Evolutionary conservation across 2,888 invertebrate species (phyloP), one percentile per base, ranked within the genome.

Genomic region (Thereva unica): DNA sequence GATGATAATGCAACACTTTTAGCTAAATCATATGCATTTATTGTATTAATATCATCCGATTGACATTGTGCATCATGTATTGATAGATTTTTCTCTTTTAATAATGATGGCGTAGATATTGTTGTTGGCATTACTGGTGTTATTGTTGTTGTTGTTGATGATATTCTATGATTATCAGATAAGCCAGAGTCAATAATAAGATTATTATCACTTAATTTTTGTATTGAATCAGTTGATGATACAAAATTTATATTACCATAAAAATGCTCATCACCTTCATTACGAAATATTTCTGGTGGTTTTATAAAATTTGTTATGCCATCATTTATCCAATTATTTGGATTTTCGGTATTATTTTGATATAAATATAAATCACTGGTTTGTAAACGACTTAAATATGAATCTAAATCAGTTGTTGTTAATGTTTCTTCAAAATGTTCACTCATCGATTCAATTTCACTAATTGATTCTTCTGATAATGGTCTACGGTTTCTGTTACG

Each of bases 381-480:
- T 74, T 86, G 86, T 69, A 90, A 80, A 71, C 88, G 86, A 73
- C 87, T 85, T 54, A 90, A 81, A 77, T 88, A 90, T 69, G 84
- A 85, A 76, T 90, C 89, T 57, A 90, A 80, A 75, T 89, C 87
- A n/a, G 86, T 82, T 70, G 84, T 85, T 35, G 83, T 80, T 3
- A 81, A 74, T 4, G 80, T 78, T 45, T 86, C 85, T 72, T 84
- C 84, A 61, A 84, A 83, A 72, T 83, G 82, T 67, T 84, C 83
- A 71, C 83, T 82, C 23, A 86, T 79, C 8, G 86, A 85, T 67
- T 86, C 86, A 50, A 89, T 82, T 76, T 90, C 88, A 75, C 88
- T 89, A 5, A 80, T 79, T 49, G 89, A 89, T 73, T 91, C 89
- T 75, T 90, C 89, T 23, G 91, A 90, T 4, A 92, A 83, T 0